Conservation (phyloP, 2,797 vertebrate genomes). For the Pangasius larnaudii region DNA sequence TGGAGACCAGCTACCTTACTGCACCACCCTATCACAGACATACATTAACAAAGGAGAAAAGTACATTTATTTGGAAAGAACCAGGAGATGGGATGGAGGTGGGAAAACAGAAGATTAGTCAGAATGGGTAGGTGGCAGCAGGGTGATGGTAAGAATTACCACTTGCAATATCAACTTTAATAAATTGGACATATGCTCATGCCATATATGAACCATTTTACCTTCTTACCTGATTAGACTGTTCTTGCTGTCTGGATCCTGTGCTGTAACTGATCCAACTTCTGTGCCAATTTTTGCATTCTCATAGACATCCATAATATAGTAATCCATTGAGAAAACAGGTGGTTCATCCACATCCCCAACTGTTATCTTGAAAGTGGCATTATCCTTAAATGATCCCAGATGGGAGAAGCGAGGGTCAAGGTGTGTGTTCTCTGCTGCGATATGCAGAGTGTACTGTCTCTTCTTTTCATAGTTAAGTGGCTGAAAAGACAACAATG, state of each 20-base stretch:
- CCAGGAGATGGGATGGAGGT: not conserved
- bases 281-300: constrained; percentile 85
- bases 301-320: constrained; percentile 94
- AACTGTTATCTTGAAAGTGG: constrained; percentile 91
- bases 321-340: constrained; percentile 90
- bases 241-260: constrained; percentile 91
- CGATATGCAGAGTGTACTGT: constrained; percentile 92
- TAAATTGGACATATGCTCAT: constrained; percentile 6
- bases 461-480: constrained; percentile 98
- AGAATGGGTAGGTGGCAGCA: not conserved
- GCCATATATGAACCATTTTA: not conserved
- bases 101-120: not conserved
- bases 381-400: constrained; percentile 93
- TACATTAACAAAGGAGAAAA: not conserved
- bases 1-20: not conserved
- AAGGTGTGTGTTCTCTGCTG: constrained; percentile 91
- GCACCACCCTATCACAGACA: not conserved
- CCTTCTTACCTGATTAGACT: constrained; percentile 87
- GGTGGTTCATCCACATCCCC: constrained; percentile 95
- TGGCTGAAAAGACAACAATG: constrained; percentile 74
- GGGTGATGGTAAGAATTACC: not conserved
- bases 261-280: constrained; percentile 88
- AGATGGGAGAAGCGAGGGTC: constrained; percentile 92
- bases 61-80: not conserved
- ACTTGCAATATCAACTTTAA: not conserved